Evolutionary conservation across 2,888 invertebrate species (phyloP), one percentile per base, ranked within the genome.

Genomic region (Biston betularia): DNA sequence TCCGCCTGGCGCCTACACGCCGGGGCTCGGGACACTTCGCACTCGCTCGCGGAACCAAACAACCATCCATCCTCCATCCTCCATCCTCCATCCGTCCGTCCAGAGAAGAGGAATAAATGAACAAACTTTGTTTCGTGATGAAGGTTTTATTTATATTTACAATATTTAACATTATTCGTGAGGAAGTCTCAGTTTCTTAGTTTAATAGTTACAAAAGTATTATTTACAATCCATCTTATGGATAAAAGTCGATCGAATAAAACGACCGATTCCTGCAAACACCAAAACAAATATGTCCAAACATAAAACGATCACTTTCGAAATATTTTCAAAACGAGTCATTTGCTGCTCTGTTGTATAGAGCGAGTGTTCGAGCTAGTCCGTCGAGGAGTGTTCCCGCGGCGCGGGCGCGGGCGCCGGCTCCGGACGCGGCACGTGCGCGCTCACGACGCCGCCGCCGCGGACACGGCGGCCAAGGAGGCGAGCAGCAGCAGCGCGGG

Each of bases 401-500:
- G 11, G 24, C 9, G 12, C 58, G 48, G 58, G 33, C 11, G 48
- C 52, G 14, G 10, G 38, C 62, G 44, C n/a, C n/a, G n/a, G 61
- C n/a, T n/a, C n/a, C n/a, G 55, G 38, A 15, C 59, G 55, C 50
- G 63, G 48, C 56, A 53, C 69, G 58, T 97, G 87, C 97, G 95
- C n/a, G 86, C 97, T 96, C 79, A 97, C 81, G 97, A 97, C 77
- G 98, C 97, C 80, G 98, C 97, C 97, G 86, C 97, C 98, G 24
- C 24, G 24, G n/a, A 9, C 0, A 1, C 10, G 9, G 35, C 52
- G 35, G 52, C n/a, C n/a, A n/a, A n/a, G n/a, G n/a, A n/a, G 11
- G 24, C 9, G 12, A 48, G 46, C 24, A 40, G 40, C 33, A 57
- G 63, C 45, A 55, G 46, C 57, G 40, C 49, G 71, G 68, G 57